A percentile compares a stretch with the other conserved stretches of the same genome.
Evolutionary conservation across 2,797 vertebrate species (phyloP).

Genomic region (Manis pentadactyla): DNA sequence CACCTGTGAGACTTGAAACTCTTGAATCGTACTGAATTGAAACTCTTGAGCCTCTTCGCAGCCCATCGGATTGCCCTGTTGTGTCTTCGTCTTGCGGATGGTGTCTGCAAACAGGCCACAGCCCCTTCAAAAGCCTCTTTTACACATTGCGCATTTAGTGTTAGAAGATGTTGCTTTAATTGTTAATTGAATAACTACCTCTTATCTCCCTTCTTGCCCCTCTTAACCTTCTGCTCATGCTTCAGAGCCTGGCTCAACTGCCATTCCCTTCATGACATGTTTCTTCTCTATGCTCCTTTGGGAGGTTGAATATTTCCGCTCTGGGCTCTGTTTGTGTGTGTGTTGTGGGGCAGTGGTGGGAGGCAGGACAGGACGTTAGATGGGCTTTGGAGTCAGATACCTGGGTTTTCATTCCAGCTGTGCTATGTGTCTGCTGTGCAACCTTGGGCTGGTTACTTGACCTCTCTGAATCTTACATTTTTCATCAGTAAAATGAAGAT

Average conservation of each 20-base stretch:
- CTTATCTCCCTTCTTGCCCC: not conserved
- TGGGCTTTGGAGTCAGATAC: not conserved
- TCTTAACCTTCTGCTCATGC: not conserved
- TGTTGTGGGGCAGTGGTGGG: not conserved
- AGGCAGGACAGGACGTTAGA: not conserved
- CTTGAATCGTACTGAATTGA: no score
- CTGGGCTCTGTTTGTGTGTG: not conserved
- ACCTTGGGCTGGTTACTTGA: not conserved
- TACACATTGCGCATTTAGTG: not conserved
- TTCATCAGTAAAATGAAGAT: not conserved
- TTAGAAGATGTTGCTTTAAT: not conserved
- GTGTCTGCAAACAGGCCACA: accelerated
- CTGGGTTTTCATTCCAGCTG: not conserved
- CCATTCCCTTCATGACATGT: no score
- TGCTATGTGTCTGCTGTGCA: not conserved
- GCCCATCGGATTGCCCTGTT: no score
- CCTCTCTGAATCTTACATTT: not conserved
- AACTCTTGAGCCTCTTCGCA: not conserved
- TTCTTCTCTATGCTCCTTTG: not conserved
- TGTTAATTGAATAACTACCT: not conserved
- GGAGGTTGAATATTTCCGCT: not conserved
- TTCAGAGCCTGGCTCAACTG: not conserved
- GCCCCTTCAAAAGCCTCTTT: accelerated
- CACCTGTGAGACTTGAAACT: not conserved
- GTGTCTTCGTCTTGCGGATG: accelerated